Evolutionary conservation across 2,888 invertebrate species (phyloP).

Genomic region (Gastrophysa polygoni): DNA sequence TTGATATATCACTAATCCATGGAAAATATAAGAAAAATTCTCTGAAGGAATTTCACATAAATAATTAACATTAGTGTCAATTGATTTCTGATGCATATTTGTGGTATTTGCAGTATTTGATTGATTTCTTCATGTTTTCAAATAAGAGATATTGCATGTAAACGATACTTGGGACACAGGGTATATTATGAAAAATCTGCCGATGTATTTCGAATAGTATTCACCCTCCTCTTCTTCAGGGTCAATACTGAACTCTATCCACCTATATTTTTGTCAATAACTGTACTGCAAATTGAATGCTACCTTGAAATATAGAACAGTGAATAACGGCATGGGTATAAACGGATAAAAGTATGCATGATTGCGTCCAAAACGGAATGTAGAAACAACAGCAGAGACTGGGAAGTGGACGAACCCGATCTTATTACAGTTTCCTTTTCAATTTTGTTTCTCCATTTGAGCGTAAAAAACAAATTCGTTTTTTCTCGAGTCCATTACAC

Average conservation of each 20-base stretch:
- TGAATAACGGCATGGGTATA: slow-evolving; percentile 39
- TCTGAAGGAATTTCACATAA: no score
- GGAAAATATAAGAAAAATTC: no score
- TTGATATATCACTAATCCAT: no score
- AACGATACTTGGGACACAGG: no score
- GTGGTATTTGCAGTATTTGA: no score
- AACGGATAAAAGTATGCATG: slow-evolving; percentile 49
- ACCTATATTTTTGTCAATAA: slow-evolving; percentile 7
- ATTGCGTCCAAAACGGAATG: slow-evolving; percentile 47
- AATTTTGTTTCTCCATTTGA: slow-evolving; percentile 57
- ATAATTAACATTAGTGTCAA: no score
- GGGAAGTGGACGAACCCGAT: slow-evolving; percentile 41
- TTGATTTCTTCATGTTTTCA: no score
- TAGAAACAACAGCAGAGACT: slow-evolving; percentile 46
- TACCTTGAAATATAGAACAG: slow-evolving; percentile 28
- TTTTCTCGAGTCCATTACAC: slow-evolving; percentile 55
- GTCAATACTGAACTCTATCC: slow-evolving; percentile 1
- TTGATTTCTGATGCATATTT: no score
- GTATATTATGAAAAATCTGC: no score
- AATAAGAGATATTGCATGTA: no score
- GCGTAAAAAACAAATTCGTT: slow-evolving; percentile 57
- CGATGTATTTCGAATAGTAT: no score
- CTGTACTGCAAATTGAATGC: slow-evolving; percentile 27
- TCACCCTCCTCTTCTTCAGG: not conserved
- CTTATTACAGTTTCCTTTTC: slow-evolving; percentile 56